Evolutionary conservation across 2,113 vertebrate species (phyloP).

Genomic region (Oryzias celebensis): DNA sequence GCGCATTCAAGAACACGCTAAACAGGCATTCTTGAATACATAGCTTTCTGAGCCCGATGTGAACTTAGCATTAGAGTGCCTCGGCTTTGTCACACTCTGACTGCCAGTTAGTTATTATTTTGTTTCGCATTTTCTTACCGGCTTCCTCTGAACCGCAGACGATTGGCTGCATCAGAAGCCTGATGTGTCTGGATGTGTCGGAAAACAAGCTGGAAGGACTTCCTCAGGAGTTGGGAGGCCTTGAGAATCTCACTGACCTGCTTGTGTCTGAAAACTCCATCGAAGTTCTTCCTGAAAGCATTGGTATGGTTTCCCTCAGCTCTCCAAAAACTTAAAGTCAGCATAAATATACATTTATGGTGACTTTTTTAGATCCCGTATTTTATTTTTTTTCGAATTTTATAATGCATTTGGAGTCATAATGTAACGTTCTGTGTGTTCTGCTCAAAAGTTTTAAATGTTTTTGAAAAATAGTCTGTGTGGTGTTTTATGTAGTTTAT

Average conservation of each 20-base stretch:
- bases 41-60: no score
- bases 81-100: not conserved
- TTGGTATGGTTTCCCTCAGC: constrained; percentile 78
- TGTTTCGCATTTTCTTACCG: not conserved
- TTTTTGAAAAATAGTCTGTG: not conserved
- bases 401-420: no score
- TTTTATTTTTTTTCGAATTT: no score
- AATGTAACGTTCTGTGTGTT: not conserved
- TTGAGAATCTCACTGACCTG: constrained; percentile 88
- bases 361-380: no score
- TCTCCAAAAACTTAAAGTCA: no score
- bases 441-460: not conserved
- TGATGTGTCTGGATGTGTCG: constrained; percentile 95
- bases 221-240: constrained; percentile 89
- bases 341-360: no score
- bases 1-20: no score
- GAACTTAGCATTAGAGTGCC: no score
- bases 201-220: constrained; percentile 95
- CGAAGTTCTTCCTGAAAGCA: constrained; percentile 88
- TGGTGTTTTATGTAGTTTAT: not conserved
- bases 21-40: no score
- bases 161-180: constrained; percentile 90
- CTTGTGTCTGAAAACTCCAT: constrained; percentile 95
- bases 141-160: constrained; percentile 74
- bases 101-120: not conserved